Conservation (phyloP, 2,797 vertebrate genomes). For the Percopsis omiscomaycus region DNA sequence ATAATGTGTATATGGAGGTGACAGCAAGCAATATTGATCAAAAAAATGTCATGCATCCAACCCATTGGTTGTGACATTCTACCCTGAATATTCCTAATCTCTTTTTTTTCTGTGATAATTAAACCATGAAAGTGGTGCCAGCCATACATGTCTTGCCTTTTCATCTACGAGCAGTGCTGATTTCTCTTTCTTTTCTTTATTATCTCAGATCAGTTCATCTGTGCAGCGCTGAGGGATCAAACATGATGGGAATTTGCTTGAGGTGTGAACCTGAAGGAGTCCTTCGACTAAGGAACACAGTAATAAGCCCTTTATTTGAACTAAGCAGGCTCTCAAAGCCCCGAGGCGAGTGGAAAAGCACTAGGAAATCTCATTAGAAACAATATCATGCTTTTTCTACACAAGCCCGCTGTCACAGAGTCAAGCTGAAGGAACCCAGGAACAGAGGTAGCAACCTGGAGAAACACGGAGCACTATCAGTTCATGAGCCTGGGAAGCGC, state of each 20-base stretch:
- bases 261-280: constrained; percentile 69
- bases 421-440: constrained; percentile 47
- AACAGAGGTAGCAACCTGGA: constrained; percentile 44
- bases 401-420: constrained; percentile 50
- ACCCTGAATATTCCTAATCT: constrained; percentile 9
- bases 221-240: constrained; percentile 68
- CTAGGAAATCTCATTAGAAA: constrained; percentile 76
- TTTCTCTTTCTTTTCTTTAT: background rate
- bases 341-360: constrained; percentile 46
- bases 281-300: constrained; percentile 63
- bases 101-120: constrained; percentile 50
- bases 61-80: constrained; percentile 34
- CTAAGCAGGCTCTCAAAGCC: constrained; percentile 61
- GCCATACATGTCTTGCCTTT: constrained; percentile 34
- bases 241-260: constrained; percentile 69
- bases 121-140: constrained; percentile 28
- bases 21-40: constrained; percentile 20
- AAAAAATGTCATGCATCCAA: constrained; percentile 10
- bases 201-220: constrained; percentile 68
- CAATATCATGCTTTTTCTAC: constrained; percentile 43
- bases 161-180: constrained; percentile 34
- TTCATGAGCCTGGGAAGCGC: constrained; percentile 31
- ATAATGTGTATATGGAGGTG: constrained; percentile 30
- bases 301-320: constrained; percentile 79
- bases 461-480: constrained; percentile 48